Conservation (phyloP, 1,140 invertebrate species). For the Hetaerina americana region DNA sequence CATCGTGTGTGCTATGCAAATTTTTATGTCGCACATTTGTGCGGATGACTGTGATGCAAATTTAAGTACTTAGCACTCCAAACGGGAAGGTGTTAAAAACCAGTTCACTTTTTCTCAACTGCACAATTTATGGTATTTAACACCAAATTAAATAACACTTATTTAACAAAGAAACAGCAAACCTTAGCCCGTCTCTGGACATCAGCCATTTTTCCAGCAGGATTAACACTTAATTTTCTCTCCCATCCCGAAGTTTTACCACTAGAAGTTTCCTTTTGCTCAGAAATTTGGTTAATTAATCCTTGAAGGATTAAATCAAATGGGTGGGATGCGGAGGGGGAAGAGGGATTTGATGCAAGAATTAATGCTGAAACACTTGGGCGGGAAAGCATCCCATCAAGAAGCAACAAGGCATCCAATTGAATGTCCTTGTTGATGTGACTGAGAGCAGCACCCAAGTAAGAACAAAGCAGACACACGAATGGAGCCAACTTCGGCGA, state of each 20-base stretch:
- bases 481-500: constrained; percentile 43
- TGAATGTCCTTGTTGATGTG: constrained; percentile 66
- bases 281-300: neutral
- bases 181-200: constrained; percentile 64
- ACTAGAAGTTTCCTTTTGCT: constrained; percentile 28
- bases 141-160: neutral
- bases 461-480: constrained; percentile 57
- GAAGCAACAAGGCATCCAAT: constrained; percentile 61
- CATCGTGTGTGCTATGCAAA: too few relatives aligned
- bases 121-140: neutral
- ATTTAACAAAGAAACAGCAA: neutral
- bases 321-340: neutral
- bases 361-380: constrained; percentile 55
- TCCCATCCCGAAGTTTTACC: constrained; percentile 42
- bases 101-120: neutral
- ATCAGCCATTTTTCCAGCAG: constrained; percentile 51
- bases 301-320: neutral
- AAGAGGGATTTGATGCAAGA: constrained; percentile 56
- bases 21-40: neutral
- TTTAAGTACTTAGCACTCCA: neutral
- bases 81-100: neutral
- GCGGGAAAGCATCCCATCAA: constrained; percentile 58
- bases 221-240: constrained; percentile 44
- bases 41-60: neutral
- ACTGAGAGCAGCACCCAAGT: constrained; percentile 74